phyloP scores from a whole-genome alignment of 2,888 invertebrate species.

The Chouioia cunea region DNA sequence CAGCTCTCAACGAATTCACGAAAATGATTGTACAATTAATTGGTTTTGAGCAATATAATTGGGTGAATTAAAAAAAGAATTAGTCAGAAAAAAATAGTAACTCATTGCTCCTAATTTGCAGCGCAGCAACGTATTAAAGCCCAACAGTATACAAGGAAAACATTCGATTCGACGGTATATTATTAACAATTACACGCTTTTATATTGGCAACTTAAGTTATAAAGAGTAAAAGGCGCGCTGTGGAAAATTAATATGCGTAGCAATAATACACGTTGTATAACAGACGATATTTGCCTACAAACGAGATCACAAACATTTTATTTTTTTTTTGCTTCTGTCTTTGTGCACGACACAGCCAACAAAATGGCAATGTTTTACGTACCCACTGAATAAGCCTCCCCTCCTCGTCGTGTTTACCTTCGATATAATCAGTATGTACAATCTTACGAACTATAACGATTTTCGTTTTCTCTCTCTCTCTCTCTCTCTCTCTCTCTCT shows the following conservation, averaged over 20 bases:
- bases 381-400: constrained; percentile 23
- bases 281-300: constrained; percentile 50
- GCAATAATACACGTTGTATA: constrained; percentile 49
- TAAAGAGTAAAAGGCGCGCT: constrained; percentile 16
- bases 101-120: constrained; percentile 26
- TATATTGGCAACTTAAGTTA: constrained; percentile 15
- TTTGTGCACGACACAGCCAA: constrained; percentile 58
- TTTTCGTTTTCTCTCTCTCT: constrained; percentile 10
- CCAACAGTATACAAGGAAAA: constrained; percentile 20
- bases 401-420: constrained; percentile 19
- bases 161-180: background rate
- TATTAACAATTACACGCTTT: constrained; percentile 30
- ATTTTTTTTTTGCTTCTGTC: too few species aligned
- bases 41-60: constrained; percentile 23
- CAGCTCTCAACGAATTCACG: constrained; percentile 24
- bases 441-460: constrained; percentile 40
- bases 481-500: too few species aligned
- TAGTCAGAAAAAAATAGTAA: constrained; percentile 26
- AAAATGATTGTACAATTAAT: constrained; percentile 24
- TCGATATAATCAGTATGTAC: constrained; percentile 43
- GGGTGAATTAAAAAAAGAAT: constrained; percentile 28
- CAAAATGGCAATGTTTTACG: constrained; percentile 40
- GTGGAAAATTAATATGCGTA: constrained; percentile 23
- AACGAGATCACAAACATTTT: constrained; percentile 55
- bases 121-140: constrained; percentile 19